Base-by-base conservation (phyloP, 2,888 invertebrate species). In the Argyresthia goedartella region DNA sequence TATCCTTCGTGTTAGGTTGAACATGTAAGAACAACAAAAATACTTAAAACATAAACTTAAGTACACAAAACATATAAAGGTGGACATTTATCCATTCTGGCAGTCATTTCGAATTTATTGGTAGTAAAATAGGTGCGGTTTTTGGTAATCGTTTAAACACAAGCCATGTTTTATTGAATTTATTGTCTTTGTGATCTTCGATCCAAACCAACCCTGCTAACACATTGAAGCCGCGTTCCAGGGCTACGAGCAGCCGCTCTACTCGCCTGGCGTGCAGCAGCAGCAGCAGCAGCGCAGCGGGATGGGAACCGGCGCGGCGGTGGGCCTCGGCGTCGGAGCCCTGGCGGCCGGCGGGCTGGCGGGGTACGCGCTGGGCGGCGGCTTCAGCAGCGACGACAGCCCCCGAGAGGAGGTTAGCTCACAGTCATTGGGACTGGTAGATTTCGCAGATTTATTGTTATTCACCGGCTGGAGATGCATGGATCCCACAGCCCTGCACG, bases 241-340 rank as follows among this genome's bases (percentile, higher is more conserved):
- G 53, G 49, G 49, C 25, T 53, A 51, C 53, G 34, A 48, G 15
- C 48, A 25, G 7, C 46, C 48, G 14, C n/a, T 44, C 13, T 48
- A 48, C 36, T 14, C 34, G n/a, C 2, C 25, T 2, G 48, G 48
- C 10, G 35, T 41, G 11, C 54, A 67, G n/a, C 73, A 71, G 59
- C 66, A 56, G 44, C 11, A 53, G 47, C 65, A 65, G 52, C 68
- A 68, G 56, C 63, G 82, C 0, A 60, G 67, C 0, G 84, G 77
- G 44, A 62, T 80, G 61, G 87, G 78, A 57, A 81, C 73, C 51
- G 82, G 82, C 0, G 78, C 75, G 0, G 84, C 82, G 0, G 71
- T 78, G 0, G 89, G 89, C 0, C 60, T 88, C 10, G 89, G 89
- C 0, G 89, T 88, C 6, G 90, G 89, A 25, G 89, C 88, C 1